Base-by-base conservation (phyloP, 2,113 vertebrate species). In the Aspiorhynchus laticeps region DNA sequence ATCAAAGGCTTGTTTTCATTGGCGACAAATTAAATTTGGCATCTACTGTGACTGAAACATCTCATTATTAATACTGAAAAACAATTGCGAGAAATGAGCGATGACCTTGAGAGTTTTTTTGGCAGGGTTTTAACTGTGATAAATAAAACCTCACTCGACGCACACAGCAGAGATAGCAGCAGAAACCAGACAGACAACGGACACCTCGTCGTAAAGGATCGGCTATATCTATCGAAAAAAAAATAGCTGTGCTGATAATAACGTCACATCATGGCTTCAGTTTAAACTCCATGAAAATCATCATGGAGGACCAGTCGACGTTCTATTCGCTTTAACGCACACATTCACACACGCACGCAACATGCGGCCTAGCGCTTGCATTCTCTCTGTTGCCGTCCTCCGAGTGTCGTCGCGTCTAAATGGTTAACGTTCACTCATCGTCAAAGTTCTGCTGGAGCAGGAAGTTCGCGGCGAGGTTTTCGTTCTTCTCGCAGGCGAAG, bases 371-470 rank as follows among this genome's bases (percentile, higher is more conserved):
- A 89, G 75, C 36, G 51, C 69, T 78, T 36, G 53, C 83, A 41
- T 21, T 46, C 48, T 79, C 73, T 79, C 78, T 24, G n/a, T 38
- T 31, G n/a, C 21, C 24, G 17, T 48, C 83, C 65, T 38, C 59
- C 75, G 14, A 71, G 78, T 24, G 24, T 82, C n/a, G 4, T 38
- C 75, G 43, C 19, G 21, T 59, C 53, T 59, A 24, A 59, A 2
- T 2, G 53, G 7, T 28, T 67, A 36, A 84, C 21, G 12, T 26
- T 87, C 93, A 95, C 91, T 95, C 95, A 31, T 95, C 95, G 4
- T 95, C 95, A 90, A 94, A 95, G n/a, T 93, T 92, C 88, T 95
- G 95, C 91, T 95, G 95, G 38, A 95, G 93, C 89, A 95, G 91
- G 92, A 95, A 95, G 91, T 95, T 95, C 4, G 95, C 95, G 1